Percentiles rank a stretch among this genome's conserved stretches.
Conservation (phyloP, 2,888 invertebrate species). For the Dioctria rufipes region DNA sequence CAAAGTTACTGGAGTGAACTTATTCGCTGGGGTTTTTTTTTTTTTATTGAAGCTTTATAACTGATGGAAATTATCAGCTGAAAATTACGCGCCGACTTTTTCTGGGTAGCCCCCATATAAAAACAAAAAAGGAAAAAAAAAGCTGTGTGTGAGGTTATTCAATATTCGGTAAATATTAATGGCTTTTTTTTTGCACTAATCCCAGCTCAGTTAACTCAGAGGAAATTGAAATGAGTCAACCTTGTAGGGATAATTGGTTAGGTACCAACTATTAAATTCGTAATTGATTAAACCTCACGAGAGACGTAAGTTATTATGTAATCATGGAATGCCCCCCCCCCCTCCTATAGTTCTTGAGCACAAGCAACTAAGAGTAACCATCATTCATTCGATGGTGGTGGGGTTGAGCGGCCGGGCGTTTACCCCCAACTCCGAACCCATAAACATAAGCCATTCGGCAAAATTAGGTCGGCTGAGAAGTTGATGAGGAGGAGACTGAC, state of each 20-base stretch:
- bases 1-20: no score
- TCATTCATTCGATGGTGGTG: neutral
- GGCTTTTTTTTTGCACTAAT: neutral
- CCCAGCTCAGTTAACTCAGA: neutral
- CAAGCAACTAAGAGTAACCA: neutral
- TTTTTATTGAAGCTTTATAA: neutral
- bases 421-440: neutral
- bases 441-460: neutral
- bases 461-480: slow-evolving; percentile 28
- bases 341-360: neutral
- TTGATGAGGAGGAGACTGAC: slow-evolving; percentile 4
- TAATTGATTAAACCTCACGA: slow-evolving; percentile 42
- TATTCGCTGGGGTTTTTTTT: no score
- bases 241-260: slow-evolving; percentile 5
- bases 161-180: neutral
- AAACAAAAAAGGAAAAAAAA: no score
- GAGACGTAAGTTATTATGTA: slow-evolving; percentile 17
- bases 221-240: neutral
- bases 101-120: neutral
- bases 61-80: neutral
- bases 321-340: neutral
- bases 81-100: neutral
- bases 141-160: neutral
- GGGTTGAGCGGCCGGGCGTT: neutral
- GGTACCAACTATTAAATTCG: slow-evolving; percentile 12